Evolutionary conservation across 2,888 invertebrate genomes (phyloP), one percentile per base, ranked within the genome.

Genomic region (Scaptodrosophila latifasciaeformis): DNA sequence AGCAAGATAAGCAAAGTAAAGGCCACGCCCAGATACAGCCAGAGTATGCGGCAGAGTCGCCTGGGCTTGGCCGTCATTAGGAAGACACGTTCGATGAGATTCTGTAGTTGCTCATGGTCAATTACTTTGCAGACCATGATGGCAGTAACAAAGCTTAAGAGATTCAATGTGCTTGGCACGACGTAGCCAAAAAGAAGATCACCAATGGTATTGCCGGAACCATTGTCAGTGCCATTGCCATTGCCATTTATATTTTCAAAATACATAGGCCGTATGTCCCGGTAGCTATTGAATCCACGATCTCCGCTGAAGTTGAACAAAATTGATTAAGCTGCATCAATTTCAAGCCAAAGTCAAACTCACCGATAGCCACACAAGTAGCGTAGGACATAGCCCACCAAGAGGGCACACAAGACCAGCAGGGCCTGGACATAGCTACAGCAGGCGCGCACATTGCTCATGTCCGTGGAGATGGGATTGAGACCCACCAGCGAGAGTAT

Each of bases 41-140:
- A 94, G 2, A 94, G 84, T 76, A 90, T 90, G 59, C 89, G 89
- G 27, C 94, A 89, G 18, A 94, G 86, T 31, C 89, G 90, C 65
- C 89, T 91, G 40, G 94, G 93, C 67, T 91, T 91, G 18, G 89
- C 87, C 1, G 93, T 92, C 56, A 93, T 87, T 29, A 94, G 86
- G 81, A 94, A 94, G 0, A 92, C 94, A 71, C 93, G 89, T 85
- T 95, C 95, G 90, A 94, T 93, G 45, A 95, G 87, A 87, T 93
- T 92, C 71, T 93, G 93, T 47, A 95, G 84, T 74, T 94, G 94
- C 82, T 95, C 94, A 81, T 93, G 93, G 82, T 94, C 93, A 27
- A 91, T 90, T 64, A 91, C 89, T 70, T 94, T 88, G 82, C 93
- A 92, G 46, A 93, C 87, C 77, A 91, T 90, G 49, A 94, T 87